Evolutionary conservation across 2,888 invertebrate genomes (phyloP).

Genomic region (Cheilosia pagana): DNA sequence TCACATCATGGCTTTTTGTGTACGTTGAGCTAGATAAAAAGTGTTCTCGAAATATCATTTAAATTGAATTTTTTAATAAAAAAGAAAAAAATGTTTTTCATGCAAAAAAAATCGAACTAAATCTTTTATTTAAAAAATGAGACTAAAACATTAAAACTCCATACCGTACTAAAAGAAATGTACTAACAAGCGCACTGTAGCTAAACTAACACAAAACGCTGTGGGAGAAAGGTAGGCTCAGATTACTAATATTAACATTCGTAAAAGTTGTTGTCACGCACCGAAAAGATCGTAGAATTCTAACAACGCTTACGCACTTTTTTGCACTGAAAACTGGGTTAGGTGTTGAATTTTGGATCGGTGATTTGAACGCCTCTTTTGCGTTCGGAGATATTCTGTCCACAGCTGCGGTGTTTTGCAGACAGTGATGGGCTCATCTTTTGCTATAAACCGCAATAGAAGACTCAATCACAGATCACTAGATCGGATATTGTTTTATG

Average conservation of each 20-base stretch:
- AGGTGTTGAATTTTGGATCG: no score
- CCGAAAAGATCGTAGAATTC: no score
- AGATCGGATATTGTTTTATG: no score
- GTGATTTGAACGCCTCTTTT: no score
- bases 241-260: background rate
- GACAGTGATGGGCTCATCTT: no score
- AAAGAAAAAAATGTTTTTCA: conserved; percentile 59
- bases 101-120: conserved; percentile 59
- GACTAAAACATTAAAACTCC: conserved; percentile 22
- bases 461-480: no score
- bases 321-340: no score
- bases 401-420: no score
- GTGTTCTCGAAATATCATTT: conserved; percentile 76
- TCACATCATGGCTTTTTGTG: conserved; percentile 79
- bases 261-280: background rate
- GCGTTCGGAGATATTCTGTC: no score
- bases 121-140: conserved; percentile 65
- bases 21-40: conserved; percentile 78
- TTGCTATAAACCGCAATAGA: no score
- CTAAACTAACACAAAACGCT: conserved; percentile 81
- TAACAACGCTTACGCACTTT: no score
- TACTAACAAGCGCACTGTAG: conserved; percentile 67
- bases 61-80: conserved; percentile 76
- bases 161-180: conserved; percentile 69
- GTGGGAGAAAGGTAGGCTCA: conserved; percentile 73